Conservation (phyloP, 35 echinoderm and acorn worm species). For the Stichopus chloronotus region DNA sequence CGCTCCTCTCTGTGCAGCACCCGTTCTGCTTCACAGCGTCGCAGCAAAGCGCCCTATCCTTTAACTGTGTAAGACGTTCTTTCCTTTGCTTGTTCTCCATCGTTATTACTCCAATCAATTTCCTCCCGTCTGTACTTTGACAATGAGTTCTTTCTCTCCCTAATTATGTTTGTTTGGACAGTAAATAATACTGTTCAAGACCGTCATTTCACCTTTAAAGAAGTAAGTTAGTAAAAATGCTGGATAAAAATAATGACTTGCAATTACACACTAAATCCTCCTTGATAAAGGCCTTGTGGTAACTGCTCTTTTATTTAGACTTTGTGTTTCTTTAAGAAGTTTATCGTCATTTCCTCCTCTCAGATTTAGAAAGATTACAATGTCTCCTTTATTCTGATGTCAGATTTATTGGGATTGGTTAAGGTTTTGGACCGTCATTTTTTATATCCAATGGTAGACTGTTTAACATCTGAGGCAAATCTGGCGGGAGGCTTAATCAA, state of each 20-base stretch:
- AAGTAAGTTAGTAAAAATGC: background rate
- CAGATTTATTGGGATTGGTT: background rate
- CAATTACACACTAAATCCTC: background rate
- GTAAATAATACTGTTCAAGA: background rate
- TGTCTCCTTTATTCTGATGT: background rate
- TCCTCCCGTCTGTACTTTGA: too few species aligned
- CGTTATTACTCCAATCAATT: too few species aligned
- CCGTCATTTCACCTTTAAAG: background rate
- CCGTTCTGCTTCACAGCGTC: too few species aligned
- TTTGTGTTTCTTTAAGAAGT: background rate
- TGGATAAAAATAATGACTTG: background rate
- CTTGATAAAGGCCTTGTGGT: slow-evolving; percentile 6
- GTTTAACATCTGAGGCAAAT: background rate
- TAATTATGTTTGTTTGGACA: too few species aligned
- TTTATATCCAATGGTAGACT: background rate
- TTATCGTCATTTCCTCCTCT: background rate
- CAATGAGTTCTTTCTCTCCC: too few species aligned
- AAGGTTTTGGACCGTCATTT: too few species aligned
- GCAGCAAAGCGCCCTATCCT: too few species aligned
- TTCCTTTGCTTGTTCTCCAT: too few species aligned
- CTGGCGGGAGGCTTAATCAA: background rate
- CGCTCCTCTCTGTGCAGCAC: too few species aligned
- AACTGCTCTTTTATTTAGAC: background rate
- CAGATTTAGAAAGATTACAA: background rate
- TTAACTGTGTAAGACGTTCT: too few species aligned